Evolutionary conservation across 2,797 vertebrate genomes (phyloP).

Genomic region (Naso thynnoides): DNA sequence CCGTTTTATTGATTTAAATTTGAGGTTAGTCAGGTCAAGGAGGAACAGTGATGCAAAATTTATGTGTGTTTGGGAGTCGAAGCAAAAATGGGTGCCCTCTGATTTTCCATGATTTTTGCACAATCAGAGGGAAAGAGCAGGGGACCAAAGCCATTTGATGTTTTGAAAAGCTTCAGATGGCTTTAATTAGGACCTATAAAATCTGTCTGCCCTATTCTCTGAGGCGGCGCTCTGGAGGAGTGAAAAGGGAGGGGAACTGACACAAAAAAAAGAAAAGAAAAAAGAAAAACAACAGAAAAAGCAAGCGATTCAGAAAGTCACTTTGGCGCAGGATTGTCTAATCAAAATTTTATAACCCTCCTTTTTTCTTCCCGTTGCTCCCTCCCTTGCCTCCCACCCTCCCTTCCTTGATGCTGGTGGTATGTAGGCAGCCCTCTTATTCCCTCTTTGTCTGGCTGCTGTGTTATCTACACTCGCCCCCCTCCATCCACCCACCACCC

Average conservation of each 20-base stretch:
- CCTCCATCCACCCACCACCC: slow-evolving; percentile 71
- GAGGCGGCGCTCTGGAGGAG: slow-evolving; percentile 78
- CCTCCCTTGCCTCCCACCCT: slow-evolving; percentile 65
- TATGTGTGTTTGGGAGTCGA: slow-evolving; percentile 42
- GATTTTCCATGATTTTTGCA: slow-evolving; percentile 67
- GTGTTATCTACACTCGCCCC: slow-evolving; percentile 87
- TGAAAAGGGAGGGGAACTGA: slow-evolving; percentile 62
- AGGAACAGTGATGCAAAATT: slow-evolving; percentile 20
- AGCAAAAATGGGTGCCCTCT: slow-evolving; percentile 52
- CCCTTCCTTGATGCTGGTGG: slow-evolving; percentile 79
- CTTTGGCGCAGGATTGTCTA: slow-evolving; percentile 78
- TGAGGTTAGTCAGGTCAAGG: slow-evolving; percentile 35
- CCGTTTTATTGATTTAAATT: slow-evolving; percentile 72
- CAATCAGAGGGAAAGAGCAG: slow-evolving; percentile 67
- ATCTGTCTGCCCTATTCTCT: slow-evolving; percentile 87
- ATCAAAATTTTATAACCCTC: slow-evolving; percentile 84
- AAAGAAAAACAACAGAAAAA: slow-evolving; percentile 41
- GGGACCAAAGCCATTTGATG: slow-evolving; percentile 84
- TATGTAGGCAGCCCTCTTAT: slow-evolving; percentile 80
- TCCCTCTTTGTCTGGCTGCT: slow-evolving; percentile 93
- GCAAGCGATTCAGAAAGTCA: slow-evolving; percentile 83
- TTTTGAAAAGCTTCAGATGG: slow-evolving; percentile 92
- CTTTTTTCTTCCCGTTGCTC: slow-evolving; percentile 59
- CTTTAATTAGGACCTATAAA: slow-evolving; percentile 95
- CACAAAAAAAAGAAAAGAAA: slow-evolving; percentile 22